Conservation (phyloP, 2,888 invertebrate species). For the Gymnoscelis rufifasciata region DNA sequence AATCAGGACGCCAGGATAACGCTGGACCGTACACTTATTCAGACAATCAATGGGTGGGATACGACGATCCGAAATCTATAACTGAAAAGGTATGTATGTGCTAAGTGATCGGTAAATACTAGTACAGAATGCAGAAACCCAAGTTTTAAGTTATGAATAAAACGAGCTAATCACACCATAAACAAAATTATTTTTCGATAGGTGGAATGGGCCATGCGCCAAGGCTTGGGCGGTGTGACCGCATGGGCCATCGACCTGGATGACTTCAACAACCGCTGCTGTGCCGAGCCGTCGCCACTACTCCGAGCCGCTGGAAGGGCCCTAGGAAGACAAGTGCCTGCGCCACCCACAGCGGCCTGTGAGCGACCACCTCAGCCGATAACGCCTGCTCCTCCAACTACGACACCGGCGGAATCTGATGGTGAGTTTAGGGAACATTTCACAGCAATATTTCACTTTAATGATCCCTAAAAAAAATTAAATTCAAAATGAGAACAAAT, state of each 20-base stretch:
- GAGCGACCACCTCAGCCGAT: slow-evolving; percentile 84
- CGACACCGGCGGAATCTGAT: slow-evolving; percentile 79
- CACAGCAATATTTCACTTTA: too few species aligned
- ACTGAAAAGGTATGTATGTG: slow-evolving; percentile 84
- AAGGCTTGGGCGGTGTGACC: slow-evolving; percentile 88
- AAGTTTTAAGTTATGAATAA: too few species aligned
- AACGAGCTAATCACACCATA: too few species aligned
- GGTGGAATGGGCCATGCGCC: slow-evolving; percentile 85
- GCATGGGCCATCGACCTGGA: slow-evolving; percentile 94
- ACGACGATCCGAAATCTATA: slow-evolving; percentile 88
- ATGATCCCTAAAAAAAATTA: too few species aligned
- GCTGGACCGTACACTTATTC: slow-evolving; percentile 88
- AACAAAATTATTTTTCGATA: too few species aligned
- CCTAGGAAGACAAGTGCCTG: slow-evolving; percentile 79
- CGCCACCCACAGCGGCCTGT: slow-evolving; percentile 79
- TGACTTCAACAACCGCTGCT: slow-evolving; percentile 91
- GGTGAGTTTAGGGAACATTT: slow-evolving; percentile 42
- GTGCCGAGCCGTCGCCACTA: slow-evolving; percentile 87
- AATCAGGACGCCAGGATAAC: slow-evolving; percentile 77
- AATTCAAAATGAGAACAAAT: too few species aligned
- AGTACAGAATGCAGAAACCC: too few species aligned
- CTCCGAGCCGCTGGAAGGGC: slow-evolving; percentile 88
- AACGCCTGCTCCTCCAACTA: slow-evolving; percentile 87
- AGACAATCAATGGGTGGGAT: slow-evolving; percentile 93
- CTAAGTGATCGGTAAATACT: too few species aligned